phyloP scores from a whole-genome alignment of 2,888 invertebrate species.

The Capitulum mitella region DNA sequence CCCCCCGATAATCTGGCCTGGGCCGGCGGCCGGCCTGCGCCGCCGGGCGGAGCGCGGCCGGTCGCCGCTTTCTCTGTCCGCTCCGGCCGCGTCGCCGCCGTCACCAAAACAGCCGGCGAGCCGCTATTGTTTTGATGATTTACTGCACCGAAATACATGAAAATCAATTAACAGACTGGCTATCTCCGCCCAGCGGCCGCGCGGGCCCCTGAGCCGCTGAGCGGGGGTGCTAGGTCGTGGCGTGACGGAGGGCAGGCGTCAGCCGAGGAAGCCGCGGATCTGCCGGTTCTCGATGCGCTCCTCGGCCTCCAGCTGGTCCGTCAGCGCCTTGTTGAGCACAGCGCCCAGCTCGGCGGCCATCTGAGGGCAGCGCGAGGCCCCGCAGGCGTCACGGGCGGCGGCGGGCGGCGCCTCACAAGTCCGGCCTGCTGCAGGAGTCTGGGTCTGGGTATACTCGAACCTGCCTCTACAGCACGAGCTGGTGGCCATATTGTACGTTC shows the following conservation, averaged over 20 bases:
- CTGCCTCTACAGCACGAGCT: neutral
- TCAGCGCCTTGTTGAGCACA: neutral
- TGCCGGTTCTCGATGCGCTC: slow-evolving; percentile 10
- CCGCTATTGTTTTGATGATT: slow-evolving; percentile 23
- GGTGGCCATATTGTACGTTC: neutral
- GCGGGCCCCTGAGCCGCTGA: no score
- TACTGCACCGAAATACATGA: slow-evolving; percentile 20
- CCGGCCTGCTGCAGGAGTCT: neutral
- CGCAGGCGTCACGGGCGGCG: no score
- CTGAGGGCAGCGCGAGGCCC: neutral
- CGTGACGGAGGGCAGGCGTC: no score
- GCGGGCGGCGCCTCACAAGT: neutral
- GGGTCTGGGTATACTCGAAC: neutral
- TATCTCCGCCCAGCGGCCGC: no score
- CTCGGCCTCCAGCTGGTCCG: neutral
- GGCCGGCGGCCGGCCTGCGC: neutral
- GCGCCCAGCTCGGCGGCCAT: slow-evolving; percentile 5
- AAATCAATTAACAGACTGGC: neutral
- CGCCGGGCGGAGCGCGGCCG: neutral
- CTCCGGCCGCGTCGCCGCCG: neutral
- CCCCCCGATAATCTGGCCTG: no score
- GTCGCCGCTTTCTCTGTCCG: no score
- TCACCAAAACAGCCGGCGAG: neutral
- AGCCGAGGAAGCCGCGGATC: slow-evolving; percentile 21
- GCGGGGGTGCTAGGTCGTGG: no score